Base-by-base conservation (phyloP, 1,140 invertebrate species). In the Dendroctonus valens region DNA sequence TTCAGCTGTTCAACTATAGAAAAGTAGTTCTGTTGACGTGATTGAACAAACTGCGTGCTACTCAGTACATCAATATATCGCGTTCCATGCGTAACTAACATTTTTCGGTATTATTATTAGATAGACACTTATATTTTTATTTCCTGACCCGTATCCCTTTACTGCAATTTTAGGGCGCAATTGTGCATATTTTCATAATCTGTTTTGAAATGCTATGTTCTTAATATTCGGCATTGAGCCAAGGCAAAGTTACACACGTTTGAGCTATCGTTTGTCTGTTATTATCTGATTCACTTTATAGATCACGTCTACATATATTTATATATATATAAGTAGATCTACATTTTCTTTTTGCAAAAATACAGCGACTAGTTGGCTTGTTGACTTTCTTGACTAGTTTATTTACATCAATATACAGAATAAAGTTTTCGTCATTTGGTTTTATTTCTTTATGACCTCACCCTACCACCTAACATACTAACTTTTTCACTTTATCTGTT, bases 201-300 rank as follows among this genome's bases (percentile, higher is more conserved):
- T 26, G 57, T 59, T 53, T 66, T 61, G 63, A 59, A 59, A 69
- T 70, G 71, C 72, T 75, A 72, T 73, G 73, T 76, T 74, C 68
- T 74, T 63, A 60, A 70, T 65, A 75, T 72, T 74, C 71, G 71
- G 73, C 71, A 72, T 67, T 73, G 74, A 69, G 74, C 73, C 74
- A 70, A 65, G 61, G 65, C 54, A 65, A 50, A 66, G 70, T 72
- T 75, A 76, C 74, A 77, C 73, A 77, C 74, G 75, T 78, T 78
- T 78, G 75, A 77, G 76, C 77, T 76, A 78, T 77, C 77, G 76
- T 78, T 75, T 77, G 74, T 76, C 75, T 76, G 72, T 74, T 71
- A 68, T 70, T 73, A 73, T 71, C 64, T 70, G 67, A 61, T 72
- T 65, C 57, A 68, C 64, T 63, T 40, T 15, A 26, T 41, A 55